Evolutionary conservation across 35 echinoderm and acorn worm genomes (phyloP), one percentile per base, ranked within the genome.

Genomic region (Apostichopus californicus): DNA sequence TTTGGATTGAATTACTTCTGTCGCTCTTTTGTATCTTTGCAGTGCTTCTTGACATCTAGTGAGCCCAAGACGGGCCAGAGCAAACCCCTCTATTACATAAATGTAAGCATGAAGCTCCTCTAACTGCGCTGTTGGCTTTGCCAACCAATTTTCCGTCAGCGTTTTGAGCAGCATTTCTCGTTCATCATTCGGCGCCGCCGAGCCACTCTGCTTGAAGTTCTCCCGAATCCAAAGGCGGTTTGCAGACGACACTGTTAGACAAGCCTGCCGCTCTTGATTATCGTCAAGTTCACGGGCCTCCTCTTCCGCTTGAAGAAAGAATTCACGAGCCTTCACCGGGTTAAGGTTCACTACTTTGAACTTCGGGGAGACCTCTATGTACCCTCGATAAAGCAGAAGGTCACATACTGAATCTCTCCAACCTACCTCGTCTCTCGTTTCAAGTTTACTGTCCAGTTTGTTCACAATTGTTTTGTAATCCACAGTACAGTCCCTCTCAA

Each of bases 161-260:
- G 17, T 17, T 25, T 85, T 54, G 5, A 25, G 55, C 1, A 57
- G 55, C 8, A 53, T 57, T 5, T 20, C 55, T 85, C 24, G 9
- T 57, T 57, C 53, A 20, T 85, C 58, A 60, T 34, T 34, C 28
- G 28, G 15, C 5, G 64, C 5, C n/a, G 5, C 58, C 26, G 58
- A 68, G 13, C 63, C 24, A 68, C 20, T 10, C 57, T 9, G 81
- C 46, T 60, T 10, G 18, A 75, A 72, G 23, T 28, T 54, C 15
- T 91, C 60, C 12, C 79, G 89, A 17, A 79, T 0, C 89, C 89
- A 91, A n/a, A 91, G 77, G 9, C 72, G 54, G 54, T 91, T 79
- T 58, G 72, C 89, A n/a, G 77, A 10, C 8, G 73, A 21, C 5
- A 91, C 54, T 6, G 58, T 77, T 0, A 91, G 7, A 73, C 78